Conservation (phyloP, 64 coral and sea anemone genomes). For the Pocillopora verrucosa region DNA sequence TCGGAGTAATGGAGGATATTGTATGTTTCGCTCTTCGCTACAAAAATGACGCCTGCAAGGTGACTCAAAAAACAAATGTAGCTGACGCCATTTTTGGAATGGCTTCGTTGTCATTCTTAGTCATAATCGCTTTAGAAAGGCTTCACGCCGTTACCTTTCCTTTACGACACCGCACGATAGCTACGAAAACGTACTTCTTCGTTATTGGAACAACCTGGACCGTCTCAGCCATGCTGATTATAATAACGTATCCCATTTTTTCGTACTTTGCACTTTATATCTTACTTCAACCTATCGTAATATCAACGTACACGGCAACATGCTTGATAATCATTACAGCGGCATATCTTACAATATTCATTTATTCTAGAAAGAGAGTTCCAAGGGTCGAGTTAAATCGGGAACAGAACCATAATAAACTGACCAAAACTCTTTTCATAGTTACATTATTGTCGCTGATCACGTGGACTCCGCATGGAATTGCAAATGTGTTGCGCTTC, state of each 20-base stretch:
- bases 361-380: background rate
- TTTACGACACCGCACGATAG: background rate
- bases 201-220: background rate
- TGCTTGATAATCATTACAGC: background rate
- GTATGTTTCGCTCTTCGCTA: background rate
- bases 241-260: background rate
- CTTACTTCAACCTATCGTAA: background rate
- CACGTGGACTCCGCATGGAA: background rate
- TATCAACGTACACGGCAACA: background rate
- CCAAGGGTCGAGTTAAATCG: background rate
- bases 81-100: conserved; percentile 13
- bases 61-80: background rate
- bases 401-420: background rate
- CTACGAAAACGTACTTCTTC: background rate
- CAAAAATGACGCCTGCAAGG: background rate
- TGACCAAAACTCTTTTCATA: conserved; percentile 30
- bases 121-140: conserved; percentile 18
- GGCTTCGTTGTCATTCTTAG: background rate
- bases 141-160: conserved; percentile 14
- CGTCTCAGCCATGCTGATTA: background rate
- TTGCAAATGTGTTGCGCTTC: background rate
- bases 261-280: background rate
- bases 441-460: conserved; percentile 29
- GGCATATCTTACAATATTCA: background rate
- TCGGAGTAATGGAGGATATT: conserved; percentile 15